These are phyloP conservation scores for Hippocampus comes DNA, from an alignment of 2,113 vertebrate genomes.

Conservation along the genomic window DNA sequence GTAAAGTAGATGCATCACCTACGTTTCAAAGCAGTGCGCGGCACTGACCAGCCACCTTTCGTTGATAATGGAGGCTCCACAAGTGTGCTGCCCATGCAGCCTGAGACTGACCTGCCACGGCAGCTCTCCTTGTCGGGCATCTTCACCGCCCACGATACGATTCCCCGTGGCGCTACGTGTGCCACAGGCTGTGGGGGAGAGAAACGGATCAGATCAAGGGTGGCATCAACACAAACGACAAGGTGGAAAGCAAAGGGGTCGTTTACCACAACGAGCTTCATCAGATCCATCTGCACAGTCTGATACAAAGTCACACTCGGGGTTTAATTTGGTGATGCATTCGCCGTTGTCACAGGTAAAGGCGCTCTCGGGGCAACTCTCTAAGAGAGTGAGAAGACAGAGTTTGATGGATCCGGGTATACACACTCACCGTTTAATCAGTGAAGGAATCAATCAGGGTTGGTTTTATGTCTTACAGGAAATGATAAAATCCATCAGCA, in stretches of 20 bases:
- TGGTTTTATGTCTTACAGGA: no score
- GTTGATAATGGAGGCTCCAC: conserved; percentile 82
- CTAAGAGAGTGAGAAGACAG: conserved; percentile 46
- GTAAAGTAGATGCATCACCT: conserved; percentile 7
- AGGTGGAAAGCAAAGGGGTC: no score
- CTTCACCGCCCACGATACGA: conserved; percentile 85
- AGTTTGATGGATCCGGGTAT: background rate
- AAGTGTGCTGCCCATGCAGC: conserved; percentile 79
- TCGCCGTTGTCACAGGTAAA: conserved; percentile 77
- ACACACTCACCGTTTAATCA: background rate
- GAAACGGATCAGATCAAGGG: background rate
- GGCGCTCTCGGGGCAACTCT: conserved; percentile 65
- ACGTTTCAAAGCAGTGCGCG: conserved; percentile 92
- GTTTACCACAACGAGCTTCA: conserved; percentile 78
- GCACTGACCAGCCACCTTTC: conserved; percentile 87
- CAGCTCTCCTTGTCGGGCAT: conserved; percentile 81
- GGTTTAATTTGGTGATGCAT: conserved; percentile 76
- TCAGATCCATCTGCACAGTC: conserved; percentile 79
- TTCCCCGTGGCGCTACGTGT: conserved; percentile 76
- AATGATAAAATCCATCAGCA: no score
- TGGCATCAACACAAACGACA: background rate
- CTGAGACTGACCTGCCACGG: conserved; percentile 94
- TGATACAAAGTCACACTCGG: conserved; percentile 71
- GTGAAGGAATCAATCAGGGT: background rate
- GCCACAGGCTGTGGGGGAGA: conserved; percentile 78